Evolutionary conservation across 2,113 vertebrate genomes (phyloP).

Genomic region (Hystrix brachyura): DNA sequence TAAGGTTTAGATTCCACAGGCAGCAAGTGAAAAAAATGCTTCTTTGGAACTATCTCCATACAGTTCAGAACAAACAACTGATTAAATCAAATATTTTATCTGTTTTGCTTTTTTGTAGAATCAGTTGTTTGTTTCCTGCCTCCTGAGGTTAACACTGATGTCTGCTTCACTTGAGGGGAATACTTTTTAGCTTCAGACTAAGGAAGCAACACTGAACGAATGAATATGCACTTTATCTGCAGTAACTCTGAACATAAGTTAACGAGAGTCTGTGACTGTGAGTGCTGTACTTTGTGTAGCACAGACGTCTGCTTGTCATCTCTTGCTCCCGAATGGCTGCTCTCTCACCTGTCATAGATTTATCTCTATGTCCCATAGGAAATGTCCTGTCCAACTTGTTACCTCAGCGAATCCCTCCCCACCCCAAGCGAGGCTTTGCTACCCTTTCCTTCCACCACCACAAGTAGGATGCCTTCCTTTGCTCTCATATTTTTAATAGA

Average conservation of each 20-base stretch:
- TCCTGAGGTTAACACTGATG: neutral
- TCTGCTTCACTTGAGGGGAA: neutral
- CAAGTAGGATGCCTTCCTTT: neutral
- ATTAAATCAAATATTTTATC: neutral
- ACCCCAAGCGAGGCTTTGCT: neutral
- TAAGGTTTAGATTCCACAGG: neutral
- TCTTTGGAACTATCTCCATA: neutral
- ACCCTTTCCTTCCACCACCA: neutral
- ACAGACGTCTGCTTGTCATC: neutral
- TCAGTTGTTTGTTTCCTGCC: neutral
- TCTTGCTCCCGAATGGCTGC: neutral
- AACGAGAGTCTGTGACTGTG: neutral
- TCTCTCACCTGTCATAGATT: neutral
- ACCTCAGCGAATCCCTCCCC: neutral
- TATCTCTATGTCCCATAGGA: neutral
- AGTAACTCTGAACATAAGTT: neutral
- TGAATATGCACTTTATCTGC: neutral
- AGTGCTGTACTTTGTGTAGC: neutral
- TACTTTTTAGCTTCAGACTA: neutral
- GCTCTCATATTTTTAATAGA: neutral
- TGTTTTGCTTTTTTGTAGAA: constrained; percentile 15
- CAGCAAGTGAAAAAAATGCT: neutral
- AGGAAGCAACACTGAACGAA: neutral
- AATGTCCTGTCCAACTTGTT: neutral
- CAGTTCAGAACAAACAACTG: neutral